Evolutionary conservation across 53 echinoderm and acorn worm species (phyloP).

Genomic region (Zoroaster sp.): DNA sequence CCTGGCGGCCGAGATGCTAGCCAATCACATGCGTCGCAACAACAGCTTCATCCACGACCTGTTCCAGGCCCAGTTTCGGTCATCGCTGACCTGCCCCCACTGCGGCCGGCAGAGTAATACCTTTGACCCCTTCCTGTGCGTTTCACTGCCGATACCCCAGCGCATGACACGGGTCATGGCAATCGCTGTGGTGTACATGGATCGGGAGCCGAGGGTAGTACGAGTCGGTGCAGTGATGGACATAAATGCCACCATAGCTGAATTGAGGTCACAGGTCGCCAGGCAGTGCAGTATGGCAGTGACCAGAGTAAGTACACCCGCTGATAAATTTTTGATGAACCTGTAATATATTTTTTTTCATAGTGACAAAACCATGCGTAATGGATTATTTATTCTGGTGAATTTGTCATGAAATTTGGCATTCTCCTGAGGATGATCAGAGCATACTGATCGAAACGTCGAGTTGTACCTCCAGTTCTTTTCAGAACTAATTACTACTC

Average conservation of each 20-base stretch:
- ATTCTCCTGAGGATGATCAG: too few species aligned
- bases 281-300: conserved; percentile 85
- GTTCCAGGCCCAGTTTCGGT: conserved; percentile 97
- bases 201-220: conserved; percentile 79
- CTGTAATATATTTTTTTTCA: too few species aligned
- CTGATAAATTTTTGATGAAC: too few species aligned
- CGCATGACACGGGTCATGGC: conserved; percentile 84
- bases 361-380: too few species aligned
- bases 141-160: conserved; percentile 94
- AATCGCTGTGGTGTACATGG: conserved; percentile 85
- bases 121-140: conserved; percentile 98
- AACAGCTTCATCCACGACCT: conserved; percentile 98
- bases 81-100: conserved; percentile 92
- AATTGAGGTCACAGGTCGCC: conserved; percentile 79
- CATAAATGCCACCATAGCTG: conserved; percentile 59
- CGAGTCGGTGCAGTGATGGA: conserved; percentile 80
- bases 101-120: conserved; percentile 96
- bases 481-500: too few species aligned
- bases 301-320: conserved; percentile 84
- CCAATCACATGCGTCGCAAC: conserved; percentile 97
- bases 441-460: too few species aligned
- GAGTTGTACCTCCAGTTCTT: too few species aligned
- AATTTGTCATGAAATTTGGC: too few species aligned
- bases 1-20: conserved; percentile 89
- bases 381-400: too few species aligned